Base-by-base conservation (phyloP, 1,140 invertebrate species). In the Babylonia areolata region DNA sequence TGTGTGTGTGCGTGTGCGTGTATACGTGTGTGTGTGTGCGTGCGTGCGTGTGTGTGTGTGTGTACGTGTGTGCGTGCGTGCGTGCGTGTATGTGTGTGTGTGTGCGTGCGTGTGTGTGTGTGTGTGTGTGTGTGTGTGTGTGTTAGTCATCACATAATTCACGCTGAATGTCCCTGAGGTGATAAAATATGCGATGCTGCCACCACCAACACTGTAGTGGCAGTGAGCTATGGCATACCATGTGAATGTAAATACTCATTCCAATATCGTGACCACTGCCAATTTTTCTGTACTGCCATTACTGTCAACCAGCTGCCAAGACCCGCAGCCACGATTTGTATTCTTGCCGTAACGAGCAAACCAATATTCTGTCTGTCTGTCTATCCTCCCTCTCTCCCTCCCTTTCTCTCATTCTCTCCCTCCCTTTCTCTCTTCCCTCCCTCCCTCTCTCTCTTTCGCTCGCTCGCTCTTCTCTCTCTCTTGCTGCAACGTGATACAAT, bases 51-150 rank as follows among this genome's bases (percentile, higher is more conserved):
- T 12, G 46, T 81, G 51, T 64, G 46, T 81, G 46, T 58, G 46
- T 81, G 46, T 58, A n/a, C 33, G 46, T 33, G 40, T 81, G 80
- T 33, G 80, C 58, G 80, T 33, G 80, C 58, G 80, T 33, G 80
- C 58, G 80, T 33, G 80, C 31, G 46, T 33, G 80, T 33, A 46
- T 33, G 78, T 46, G 78, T 28, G 78, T 46, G 78, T 28, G 78
- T 80, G 78, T 20, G 40, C 42, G 78, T 31, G 78, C 42, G 75
- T 35, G 75, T 78, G 75, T 37, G 9, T 78, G n/a, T 37, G 9
- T 31, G 33, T 78, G 1, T 78, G 75, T 37, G 0, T 37, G 75
- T 37, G 2, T 78, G 75, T 37, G 75, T 78, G 75, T 31, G 42
- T 46, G 39, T 54, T 5, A 42, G 78, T 80, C n/a, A n/a, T n/a